Base-by-base conservation (phyloP, 2,797 vertebrate species). In the Mus caroli region DNA sequence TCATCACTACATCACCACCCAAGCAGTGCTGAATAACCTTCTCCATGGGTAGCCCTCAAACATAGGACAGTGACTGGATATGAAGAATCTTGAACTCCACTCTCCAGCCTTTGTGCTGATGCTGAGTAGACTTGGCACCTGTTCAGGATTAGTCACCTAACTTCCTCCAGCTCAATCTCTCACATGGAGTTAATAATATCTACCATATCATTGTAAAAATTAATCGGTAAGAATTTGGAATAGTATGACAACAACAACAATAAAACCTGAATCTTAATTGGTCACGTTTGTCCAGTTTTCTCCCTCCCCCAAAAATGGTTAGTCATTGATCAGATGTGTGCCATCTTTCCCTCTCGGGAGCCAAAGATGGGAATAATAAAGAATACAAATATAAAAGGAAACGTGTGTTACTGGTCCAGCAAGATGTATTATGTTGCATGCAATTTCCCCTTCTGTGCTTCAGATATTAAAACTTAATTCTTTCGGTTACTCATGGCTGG, bases 401-500 rank as follows among this genome's bases (percentile, higher is more conserved):
- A 37, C 76, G n/a, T 58, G 58, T 79, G 89, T 91, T 60, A 58
- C 60, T 96, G 90, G 92, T 90, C 90, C 91, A 94, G 90, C 71
- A 94, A 97, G 64, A 97, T 83, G 58, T 90, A 91, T 88, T 96
- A 13, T 43, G 79, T 85, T 88, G 77, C 34, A 12, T 92, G 85
- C 79, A 96, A 94, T 97, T 96, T 96, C 85, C 79, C 77, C 64
- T 97, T 89, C 54, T 75, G 52, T 85, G 90, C 34, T 94, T 37
- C 76, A 96, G 86, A 96, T 91, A 92, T 93, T 94, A 96, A 97
- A 96, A 97, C 92, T 89, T 89, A 92, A 85, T 97, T 97, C 92
- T 92, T 93, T 97, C 78, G 46, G 92, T 94, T 97, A 96, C 97
- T 97, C 94, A 97, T 93, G 92, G 92, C 94, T 97, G 92, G 64